Evolutionary conservation across 2,888 invertebrate genomes (phyloP), one percentile per base, ranked within the genome.

Genomic region (Patella depressa): DNA sequence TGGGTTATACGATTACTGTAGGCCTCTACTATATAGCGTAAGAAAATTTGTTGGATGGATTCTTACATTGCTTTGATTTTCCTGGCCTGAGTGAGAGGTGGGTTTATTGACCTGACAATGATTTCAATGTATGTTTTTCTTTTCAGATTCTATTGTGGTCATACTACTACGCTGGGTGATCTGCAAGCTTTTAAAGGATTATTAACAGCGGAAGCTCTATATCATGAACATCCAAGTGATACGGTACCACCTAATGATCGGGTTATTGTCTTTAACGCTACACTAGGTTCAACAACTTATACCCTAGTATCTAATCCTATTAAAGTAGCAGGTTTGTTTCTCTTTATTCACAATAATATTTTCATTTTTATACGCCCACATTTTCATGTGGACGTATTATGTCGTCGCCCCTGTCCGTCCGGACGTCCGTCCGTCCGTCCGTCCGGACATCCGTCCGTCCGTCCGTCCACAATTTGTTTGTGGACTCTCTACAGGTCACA

Each of bases 321-420:
- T 53, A 29, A 71, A 72, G 76, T 85, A 9, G 79, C 82, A 76
- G 73, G 85, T 83, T 73, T 78, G 80, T 34, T 75, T 70, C 9
- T 17, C 55, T 71, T 78, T 65, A 24, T 53, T 53, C 7, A 9
- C 1, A 12, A 12, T 19, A 3, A 59, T 29, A 24, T 3, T 24
- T 9, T 4, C 9, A n/a, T 29, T 59, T 24, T 55, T 55, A 53
- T 19, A 74, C 14, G 11, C 5, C 14, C n/a, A n/a, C n/a, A n/a
- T n/a, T n/a, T n/a, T n/a, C n/a, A n/a, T n/a, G n/a, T n/a, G n/a
- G n/a, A n/a, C n/a, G n/a, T n/a, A n/a, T n/a, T n/a, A n/a, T n/a
- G n/a, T n/a, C n/a, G n/a, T n/a, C n/a, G n/a, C n/a, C n/a, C n/a
- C n/a, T n/a, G n/a, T n/a, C n/a, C n/a, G n/a, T n/a, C n/a, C n/a